Conservation (phyloP, 2,113 vertebrate genomes). For the Abramis brama region DNA sequence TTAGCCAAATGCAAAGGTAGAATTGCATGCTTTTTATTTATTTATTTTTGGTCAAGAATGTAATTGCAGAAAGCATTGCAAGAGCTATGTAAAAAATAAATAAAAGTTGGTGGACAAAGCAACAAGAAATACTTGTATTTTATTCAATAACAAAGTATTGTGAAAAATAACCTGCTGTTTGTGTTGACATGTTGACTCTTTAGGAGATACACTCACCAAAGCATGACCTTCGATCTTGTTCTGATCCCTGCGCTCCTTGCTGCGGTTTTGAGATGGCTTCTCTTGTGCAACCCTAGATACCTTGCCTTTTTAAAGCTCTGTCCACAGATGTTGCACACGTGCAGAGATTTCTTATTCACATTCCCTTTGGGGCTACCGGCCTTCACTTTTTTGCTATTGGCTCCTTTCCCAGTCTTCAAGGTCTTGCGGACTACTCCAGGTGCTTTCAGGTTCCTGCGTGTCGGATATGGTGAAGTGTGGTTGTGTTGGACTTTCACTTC, state of each 20-base stretch:
- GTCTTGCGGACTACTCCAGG: neutral
- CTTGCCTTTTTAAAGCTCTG: slow-evolving; percentile 95
- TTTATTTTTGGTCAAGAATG: too few species aligned
- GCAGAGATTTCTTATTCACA: slow-evolving; percentile 92
- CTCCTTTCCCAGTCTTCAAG: neutral
- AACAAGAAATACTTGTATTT: neutral
- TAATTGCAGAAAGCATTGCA: neutral
- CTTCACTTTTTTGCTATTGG: slow-evolving; percentile 75
- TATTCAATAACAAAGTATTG: neutral
- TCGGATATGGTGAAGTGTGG: slow-evolving; percentile 45
- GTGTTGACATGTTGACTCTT: neutral
- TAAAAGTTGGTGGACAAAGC: neutral
- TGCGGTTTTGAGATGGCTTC: slow-evolving; percentile 84
- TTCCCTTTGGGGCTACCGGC: slow-evolving; percentile 86
- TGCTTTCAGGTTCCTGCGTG: slow-evolving; percentile 13
- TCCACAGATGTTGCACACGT: slow-evolving; percentile 92
- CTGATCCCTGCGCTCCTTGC: slow-evolving; percentile 82
- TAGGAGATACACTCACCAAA: slow-evolving; percentile 80
- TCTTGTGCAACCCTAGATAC: slow-evolving; percentile 93
- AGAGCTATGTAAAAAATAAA: neutral
- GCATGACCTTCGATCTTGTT: slow-evolving; percentile 92
- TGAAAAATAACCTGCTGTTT: neutral
- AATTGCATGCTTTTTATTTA: neutral
- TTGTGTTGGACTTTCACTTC: slow-evolving; percentile 67
- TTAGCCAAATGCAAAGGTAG: neutral